Evolutionary conservation across 2,113 vertebrate species (phyloP), one percentile per base, ranked within the genome.

Genomic region (Solenodon paradoxus): DNA sequence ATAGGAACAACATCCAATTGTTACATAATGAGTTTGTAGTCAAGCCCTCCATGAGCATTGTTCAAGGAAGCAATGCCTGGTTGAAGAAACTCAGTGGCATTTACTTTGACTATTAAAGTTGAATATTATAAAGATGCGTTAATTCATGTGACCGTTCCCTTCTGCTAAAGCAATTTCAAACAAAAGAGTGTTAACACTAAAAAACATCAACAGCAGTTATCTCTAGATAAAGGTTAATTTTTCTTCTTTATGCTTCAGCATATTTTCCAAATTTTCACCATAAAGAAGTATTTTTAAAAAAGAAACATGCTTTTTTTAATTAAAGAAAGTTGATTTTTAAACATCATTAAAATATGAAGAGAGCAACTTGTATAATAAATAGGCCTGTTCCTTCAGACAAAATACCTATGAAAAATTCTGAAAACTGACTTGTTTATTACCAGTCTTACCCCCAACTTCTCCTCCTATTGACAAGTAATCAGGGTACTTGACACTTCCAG

Each of bases 351-450:
- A 87, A 79, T 75, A 26, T 84, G 45, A 87, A 79, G 79, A 92
- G 22, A 77, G 20, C 12, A 90, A 72, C 20, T 47, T 66, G 16
- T 95, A 68, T 78, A 97, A 92, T 84, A 95, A 94, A 89, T 57
- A 88, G 49, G 24, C 20, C 64, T 83, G 55, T 94, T 77, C 32
- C 55, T 95, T 83, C 42, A 84, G 45, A 94, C 55, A 95, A 92
- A 96, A 93, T 87, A 84, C 55, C 47, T 85, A 71, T 47, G 71
- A 94, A 92, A 90, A 97, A 92, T 92, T 95, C 80, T 94, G 84
- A 89, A 92, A 93, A 96, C 84, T 96, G 66, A 90, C 64, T 94
- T 96, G 64, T 88, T 97, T 93, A 93, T 96, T 95, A 93, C 63
- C 66, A 32, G 30, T 35, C 63, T 57, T 6, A 4, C 24, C 68